Percentiles rank a stretch among this genome's conserved stretches.
These are phyloP conservation scores for Drosophila antonietae DNA, from an alignment of 2,888 invertebrate genomes.

Conservation along the genomic window DNA sequence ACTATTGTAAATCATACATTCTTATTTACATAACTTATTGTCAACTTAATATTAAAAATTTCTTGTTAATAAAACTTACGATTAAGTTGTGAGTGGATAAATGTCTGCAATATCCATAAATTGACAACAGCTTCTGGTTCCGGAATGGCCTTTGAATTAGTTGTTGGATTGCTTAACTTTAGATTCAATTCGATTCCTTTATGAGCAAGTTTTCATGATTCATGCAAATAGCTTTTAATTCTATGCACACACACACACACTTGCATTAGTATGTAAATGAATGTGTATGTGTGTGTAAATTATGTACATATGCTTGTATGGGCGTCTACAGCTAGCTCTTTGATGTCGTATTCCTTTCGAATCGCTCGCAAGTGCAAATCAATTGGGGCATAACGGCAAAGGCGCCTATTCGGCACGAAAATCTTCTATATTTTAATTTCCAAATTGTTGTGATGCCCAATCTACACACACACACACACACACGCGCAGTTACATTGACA, in stretches of 20 bases:
- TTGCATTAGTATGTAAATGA: background rate
- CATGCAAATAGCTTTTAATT: slow-evolving; percentile 4
- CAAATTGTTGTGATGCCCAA: slow-evolving; percentile 24
- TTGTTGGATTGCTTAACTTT: background rate
- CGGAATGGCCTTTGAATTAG: background rate
- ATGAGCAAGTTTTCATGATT: background rate
- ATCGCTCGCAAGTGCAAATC: slow-evolving; percentile 41
- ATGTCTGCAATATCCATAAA: slow-evolving; percentile 9
- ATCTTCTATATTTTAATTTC: slow-evolving; percentile 22
- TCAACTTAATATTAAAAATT: background rate
- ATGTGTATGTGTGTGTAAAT: background rate
- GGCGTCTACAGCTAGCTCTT: slow-evolving; percentile 27
- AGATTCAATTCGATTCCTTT: slow-evolving; percentile 6
- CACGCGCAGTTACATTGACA: background rate
- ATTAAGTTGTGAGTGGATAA: background rate
- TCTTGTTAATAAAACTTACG: slow-evolving; percentile 17
- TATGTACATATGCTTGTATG: no score
- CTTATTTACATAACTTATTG: background rate
- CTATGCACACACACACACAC: background rate
- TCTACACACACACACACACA: background rate
- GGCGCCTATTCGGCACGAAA: slow-evolving; percentile 35
- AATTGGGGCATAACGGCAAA: slow-evolving; percentile 39
- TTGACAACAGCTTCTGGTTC: background rate
- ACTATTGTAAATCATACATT: background rate
- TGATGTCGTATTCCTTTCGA: slow-evolving; percentile 28